Conservation (phyloP, 35 echinoderm and acorn worm species). For the Chiridota heheva region DNA sequence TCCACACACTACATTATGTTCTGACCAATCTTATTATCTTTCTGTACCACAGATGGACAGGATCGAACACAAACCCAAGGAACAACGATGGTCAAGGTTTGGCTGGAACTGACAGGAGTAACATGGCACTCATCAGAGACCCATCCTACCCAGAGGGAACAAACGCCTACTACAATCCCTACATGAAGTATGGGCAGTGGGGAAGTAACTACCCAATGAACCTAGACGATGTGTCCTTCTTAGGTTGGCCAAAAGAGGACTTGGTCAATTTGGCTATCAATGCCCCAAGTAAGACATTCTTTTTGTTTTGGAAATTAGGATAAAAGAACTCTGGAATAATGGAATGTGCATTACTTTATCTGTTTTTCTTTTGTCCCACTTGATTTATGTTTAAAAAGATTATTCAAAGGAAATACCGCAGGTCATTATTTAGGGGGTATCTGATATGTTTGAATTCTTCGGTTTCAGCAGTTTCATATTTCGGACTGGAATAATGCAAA, state of each 20-base stretch:
- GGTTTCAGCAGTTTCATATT: too few relatives aligned
- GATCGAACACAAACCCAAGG: constrained; percentile 94
- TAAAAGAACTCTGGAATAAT: too few relatives aligned
- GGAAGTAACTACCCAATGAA: constrained; percentile 81
- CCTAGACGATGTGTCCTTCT: constrained; percentile 59
- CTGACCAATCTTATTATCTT: too few relatives aligned
- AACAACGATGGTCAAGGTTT: constrained; percentile 98
- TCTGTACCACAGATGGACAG: constrained; percentile 76
- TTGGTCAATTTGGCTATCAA: constrained; percentile 78
- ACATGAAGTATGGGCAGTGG: constrained; percentile 80
- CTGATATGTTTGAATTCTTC: too few relatives aligned
- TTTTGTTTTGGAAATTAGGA: too few relatives aligned
- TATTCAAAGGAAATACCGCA: too few relatives aligned
- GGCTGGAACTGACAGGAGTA: constrained; percentile 82
- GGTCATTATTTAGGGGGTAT: too few relatives aligned
- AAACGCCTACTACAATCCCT: constrained; percentile 64
- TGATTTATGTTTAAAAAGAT: too few relatives aligned
- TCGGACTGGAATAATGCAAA: too few relatives aligned
- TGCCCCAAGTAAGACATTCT: constrained; percentile 41
- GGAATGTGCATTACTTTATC: too few relatives aligned
- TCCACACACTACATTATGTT: too few relatives aligned
- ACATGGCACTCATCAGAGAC: constrained; percentile 66
- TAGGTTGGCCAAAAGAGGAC: constrained; percentile 59
- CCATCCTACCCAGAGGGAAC: constrained; percentile 67
- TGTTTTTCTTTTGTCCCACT: too few relatives aligned